phyloP scores from a whole-genome alignment of 2,797 vertebrate genomes.

The Darevskia mixta region DNA sequence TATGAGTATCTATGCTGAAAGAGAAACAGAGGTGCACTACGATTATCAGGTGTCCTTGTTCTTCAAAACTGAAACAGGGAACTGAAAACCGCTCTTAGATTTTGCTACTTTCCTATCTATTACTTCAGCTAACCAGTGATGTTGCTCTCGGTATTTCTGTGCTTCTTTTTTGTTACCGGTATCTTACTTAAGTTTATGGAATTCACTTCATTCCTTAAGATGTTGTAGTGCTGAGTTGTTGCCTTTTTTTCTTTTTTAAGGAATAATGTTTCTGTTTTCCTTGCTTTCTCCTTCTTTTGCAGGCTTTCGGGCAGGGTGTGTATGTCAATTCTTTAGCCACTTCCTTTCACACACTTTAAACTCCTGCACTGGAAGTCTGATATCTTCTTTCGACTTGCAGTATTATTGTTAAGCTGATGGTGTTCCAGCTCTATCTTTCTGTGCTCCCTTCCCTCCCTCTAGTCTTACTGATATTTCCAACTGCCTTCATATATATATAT shows the following conservation, averaged over 20 bases:
- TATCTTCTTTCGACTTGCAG: neutral
- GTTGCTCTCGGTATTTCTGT: neutral
- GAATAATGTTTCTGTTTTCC: no score
- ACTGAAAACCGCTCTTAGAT: neutral
- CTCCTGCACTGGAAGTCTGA: neutral
- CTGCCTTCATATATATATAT: no score
- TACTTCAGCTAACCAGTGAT: neutral
- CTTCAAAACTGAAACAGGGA: neutral
- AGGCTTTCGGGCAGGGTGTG: no score
- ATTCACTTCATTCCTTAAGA: neutral
- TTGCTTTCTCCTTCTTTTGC: constrained; percentile 3
- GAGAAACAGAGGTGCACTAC: neutral
- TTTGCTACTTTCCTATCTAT: neutral
- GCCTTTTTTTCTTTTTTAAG: no score
- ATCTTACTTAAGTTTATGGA: neutral
- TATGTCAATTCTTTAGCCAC: no score
- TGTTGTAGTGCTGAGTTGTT: neutral
- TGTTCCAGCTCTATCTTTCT: neutral
- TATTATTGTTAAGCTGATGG: neutral
- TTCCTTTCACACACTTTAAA: constrained; percentile 5
- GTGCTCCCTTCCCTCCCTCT: neutral
- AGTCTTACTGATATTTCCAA: neutral
- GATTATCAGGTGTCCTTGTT: neutral
- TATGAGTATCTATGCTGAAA: neutral
- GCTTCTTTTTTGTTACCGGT: neutral